phyloP scores from a whole-genome alignment of 2,113 vertebrate genomes.

The Amblyopsis rosae region DNA sequence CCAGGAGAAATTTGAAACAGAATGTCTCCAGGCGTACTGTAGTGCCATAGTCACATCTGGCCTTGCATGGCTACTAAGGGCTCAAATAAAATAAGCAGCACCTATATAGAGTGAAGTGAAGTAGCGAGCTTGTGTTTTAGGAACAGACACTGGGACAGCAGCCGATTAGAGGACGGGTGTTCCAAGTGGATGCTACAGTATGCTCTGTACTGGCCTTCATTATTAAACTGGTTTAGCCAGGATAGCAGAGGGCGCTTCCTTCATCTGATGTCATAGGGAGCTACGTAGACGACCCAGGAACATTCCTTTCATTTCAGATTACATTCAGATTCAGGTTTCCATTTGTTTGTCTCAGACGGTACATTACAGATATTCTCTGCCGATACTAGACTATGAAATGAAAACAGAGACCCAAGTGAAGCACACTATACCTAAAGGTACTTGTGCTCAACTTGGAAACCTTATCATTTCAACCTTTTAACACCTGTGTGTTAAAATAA shows the following conservation, averaged over 20 bases:
- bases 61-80: slow-evolving; percentile 49
- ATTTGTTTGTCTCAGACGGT: too few relatives aligned
- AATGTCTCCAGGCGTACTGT: too few relatives aligned
- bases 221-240: slow-evolving; percentile 48
- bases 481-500: slow-evolving; percentile 33
- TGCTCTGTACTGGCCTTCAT: slow-evolving; percentile 11
- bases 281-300: slow-evolving; percentile 2
- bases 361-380: too few relatives aligned
- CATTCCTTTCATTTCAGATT: background rate
- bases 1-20: too few relatives aligned
- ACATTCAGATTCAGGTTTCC: background rate
- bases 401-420: background rate
- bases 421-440: background rate
- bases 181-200: background rate
- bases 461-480: slow-evolving; percentile 14
- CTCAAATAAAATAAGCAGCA: slow-evolving; percentile 41
- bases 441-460: slow-evolving; percentile 6
- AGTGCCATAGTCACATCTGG: too few relatives aligned
- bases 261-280: slow-evolving; percentile 29
- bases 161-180: slow-evolving; percentile 24
- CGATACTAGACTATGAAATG: too few relatives aligned
- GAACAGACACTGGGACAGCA: slow-evolving; percentile 24
- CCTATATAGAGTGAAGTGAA: slow-evolving; percentile 42
- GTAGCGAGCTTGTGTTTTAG: slow-evolving; percentile 20
- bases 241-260: slow-evolving; percentile 27